phyloP scores from a whole-genome alignment of 2,113 vertebrate genomes.

The Paracanthobrama guichenoti region DNA sequence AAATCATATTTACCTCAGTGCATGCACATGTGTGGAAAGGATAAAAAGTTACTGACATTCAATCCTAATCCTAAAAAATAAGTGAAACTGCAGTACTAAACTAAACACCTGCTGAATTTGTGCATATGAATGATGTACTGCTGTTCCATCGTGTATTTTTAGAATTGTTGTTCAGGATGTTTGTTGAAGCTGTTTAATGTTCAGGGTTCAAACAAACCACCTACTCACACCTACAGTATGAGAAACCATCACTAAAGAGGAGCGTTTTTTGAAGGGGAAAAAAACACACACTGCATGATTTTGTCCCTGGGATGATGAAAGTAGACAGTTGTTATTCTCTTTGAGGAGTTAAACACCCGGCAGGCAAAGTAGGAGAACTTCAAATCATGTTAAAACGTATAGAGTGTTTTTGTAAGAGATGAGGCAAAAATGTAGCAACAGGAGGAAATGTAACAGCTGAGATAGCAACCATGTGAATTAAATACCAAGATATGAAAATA shows the following conservation, averaged over 20 bases:
- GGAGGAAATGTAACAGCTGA: constrained; percentile 6
- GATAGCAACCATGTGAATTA: constrained; percentile 8
- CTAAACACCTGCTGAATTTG: not conserved
- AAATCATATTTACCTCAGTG: not conserved
- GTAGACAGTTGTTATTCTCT: constrained; percentile 31
- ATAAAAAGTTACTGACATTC: constrained; percentile 1
- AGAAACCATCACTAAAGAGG: not conserved
- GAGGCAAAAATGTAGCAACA: constrained; percentile 27
- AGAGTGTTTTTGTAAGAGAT: constrained; percentile 4
- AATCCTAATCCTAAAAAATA: not conserved
- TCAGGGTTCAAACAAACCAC: constrained; percentile 29
- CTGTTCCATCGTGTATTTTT: not conserved
- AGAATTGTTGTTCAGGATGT: constrained; percentile 20
- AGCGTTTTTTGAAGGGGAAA: not conserved
- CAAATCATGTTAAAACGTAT: constrained; percentile 13
- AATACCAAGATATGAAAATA: constrained; percentile 18
- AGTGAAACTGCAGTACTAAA: not conserved
- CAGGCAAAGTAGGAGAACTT: constrained; percentile 27
- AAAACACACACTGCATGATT: not conserved
- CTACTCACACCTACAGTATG: constrained; percentile 22
- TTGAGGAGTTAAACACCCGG: constrained; percentile 31
- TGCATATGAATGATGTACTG: constrained; percentile 21
- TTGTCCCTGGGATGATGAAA: constrained; percentile 28
- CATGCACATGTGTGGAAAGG: not conserved
- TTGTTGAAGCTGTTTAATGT: constrained; percentile 39